A percentile compares a stretch with the other conserved stretches of the same genome.
Conservation (phyloP, 2,113 vertebrate genomes). For the Python bivittatus region DNA sequence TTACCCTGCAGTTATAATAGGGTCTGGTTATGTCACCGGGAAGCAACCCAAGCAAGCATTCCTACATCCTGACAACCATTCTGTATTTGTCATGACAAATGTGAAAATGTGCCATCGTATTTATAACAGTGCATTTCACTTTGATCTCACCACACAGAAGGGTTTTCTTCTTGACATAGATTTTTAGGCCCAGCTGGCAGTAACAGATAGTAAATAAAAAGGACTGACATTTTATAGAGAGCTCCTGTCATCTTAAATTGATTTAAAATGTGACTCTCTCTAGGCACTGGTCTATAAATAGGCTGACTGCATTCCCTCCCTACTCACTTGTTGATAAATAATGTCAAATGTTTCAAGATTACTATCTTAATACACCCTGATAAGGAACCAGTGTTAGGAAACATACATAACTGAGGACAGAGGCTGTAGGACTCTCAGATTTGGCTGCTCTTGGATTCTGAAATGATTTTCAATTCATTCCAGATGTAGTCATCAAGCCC, state of each 20-base stretch:
- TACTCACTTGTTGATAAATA: constrained; percentile 14
- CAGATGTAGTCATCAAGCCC: not conserved
- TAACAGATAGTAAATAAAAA: constrained; percentile 42
- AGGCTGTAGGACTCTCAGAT: not conserved
- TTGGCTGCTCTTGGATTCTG: not conserved
- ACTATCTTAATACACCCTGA: not conserved
- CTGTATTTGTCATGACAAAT: constrained; percentile 65
- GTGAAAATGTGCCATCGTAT: constrained; percentile 68
- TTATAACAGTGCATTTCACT: constrained; percentile 64
- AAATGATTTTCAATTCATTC: constrained; percentile 7
- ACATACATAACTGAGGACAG: not conserved
- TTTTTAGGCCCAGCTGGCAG: constrained; percentile 32
- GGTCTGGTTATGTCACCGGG: constrained; percentile 67
- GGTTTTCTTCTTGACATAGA: constrained; percentile 22
- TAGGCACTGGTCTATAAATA: constrained; percentile 19
- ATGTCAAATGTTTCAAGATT: not conserved
- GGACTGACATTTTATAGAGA: constrained; percentile 21
- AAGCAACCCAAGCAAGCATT: constrained; percentile 54
- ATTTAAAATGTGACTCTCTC: constrained; percentile 7
- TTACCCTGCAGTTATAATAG: constrained; percentile 56
- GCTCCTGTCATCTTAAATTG: not conserved
- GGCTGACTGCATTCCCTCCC: not conserved
- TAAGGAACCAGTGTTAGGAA: not conserved
- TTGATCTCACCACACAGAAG: constrained; percentile 3
- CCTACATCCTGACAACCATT: constrained; percentile 58